phyloP scores from a whole-genome alignment of 2,797 vertebrate species.

The Cheirogaleus major region DNA sequence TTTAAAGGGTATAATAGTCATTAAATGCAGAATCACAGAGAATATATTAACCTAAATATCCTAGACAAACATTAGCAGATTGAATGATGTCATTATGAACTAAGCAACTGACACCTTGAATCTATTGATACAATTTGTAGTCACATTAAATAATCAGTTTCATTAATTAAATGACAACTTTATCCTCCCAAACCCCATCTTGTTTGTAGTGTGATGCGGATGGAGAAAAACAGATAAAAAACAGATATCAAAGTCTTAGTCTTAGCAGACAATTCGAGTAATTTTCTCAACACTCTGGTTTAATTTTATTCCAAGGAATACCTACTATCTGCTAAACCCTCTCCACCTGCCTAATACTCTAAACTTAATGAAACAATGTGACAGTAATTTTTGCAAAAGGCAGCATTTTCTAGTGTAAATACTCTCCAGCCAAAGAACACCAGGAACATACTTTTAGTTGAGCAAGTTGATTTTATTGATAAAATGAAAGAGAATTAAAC shows the following conservation, averaged over 20 bases:
- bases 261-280: neutral
- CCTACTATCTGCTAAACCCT: neutral
- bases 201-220: neutral
- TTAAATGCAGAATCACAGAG: neutral
- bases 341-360: neutral
- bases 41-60: slow-evolving; percentile 29
- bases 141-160: slow-evolving; percentile 44
- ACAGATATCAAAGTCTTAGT: neutral
- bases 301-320: neutral
- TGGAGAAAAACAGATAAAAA: neutral
- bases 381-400: slow-evolving; percentile 20
- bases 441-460: neutral
- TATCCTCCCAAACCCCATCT: neutral
- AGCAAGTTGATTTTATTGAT: neutral
- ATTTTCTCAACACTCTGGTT: neutral
- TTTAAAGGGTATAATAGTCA: neutral
- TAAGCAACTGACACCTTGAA: neutral
- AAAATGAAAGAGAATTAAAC: neutral
- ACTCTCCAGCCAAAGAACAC: neutral
- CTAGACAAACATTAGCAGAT: neutral
- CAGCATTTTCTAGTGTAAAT: slow-evolving; percentile 21
- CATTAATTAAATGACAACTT: neutral
- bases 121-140: neutral
- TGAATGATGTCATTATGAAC: neutral
- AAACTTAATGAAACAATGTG: neutral